A percentile compares a stretch with the other conserved stretches of the same genome.
phyloP scores from a whole-genome alignment of 2,113 vertebrate genomes.

The Peromyscus polionotus region DNA sequence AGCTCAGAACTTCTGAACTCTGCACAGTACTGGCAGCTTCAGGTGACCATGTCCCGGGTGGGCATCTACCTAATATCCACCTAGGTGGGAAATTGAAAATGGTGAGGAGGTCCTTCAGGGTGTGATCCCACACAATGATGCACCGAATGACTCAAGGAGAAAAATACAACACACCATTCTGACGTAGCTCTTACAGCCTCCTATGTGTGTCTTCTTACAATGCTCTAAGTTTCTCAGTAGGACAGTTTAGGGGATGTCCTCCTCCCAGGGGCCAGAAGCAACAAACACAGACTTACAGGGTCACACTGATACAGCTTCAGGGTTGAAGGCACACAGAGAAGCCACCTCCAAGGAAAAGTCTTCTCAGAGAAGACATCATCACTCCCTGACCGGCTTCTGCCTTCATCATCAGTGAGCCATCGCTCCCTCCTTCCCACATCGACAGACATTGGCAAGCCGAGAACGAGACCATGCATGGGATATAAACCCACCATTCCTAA shows the following conservation, averaged over 20 bases:
- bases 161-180: not conserved
- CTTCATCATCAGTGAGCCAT: not conserved
- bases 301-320: too few relatives aligned
- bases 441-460: not conserved
- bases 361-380: not conserved
- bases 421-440: not conserved
- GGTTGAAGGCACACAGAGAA: not conserved
- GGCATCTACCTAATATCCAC: not conserved
- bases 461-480: not conserved
- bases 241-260: accelerated
- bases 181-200: not conserved
- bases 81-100: accelerated
- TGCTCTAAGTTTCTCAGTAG: not conserved
- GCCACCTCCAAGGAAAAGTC: too few relatives aligned
- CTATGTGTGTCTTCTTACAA: accelerated
- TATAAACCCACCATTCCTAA: not conserved
- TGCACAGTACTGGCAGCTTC: not conserved
- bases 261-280: not conserved
- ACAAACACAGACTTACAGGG: not conserved
- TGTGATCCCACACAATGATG: not conserved
- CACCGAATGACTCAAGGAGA: not conserved
- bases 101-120: accelerated
- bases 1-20: not conserved
- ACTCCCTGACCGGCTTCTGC: not conserved
- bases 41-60: accelerated